Conservation (phyloP, 2,888 invertebrate species). For the Scrobipalpa atriplicella region DNA sequence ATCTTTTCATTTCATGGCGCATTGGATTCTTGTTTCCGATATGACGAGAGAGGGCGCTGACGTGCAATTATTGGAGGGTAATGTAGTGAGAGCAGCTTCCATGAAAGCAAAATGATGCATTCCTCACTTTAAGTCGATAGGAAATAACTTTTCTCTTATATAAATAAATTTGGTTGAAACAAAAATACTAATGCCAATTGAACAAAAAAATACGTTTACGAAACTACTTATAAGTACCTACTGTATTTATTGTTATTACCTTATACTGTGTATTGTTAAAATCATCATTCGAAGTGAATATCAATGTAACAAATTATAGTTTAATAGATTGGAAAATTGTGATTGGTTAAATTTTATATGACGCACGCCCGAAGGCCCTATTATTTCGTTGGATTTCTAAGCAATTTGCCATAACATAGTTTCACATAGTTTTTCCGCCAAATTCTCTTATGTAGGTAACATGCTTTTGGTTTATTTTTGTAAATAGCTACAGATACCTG, state of each 20-base stretch:
- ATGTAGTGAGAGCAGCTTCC: slow-evolving; percentile 13
- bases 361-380: background rate
- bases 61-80: slow-evolving; percentile 18
- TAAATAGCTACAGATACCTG: no score
- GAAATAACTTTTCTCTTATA: background rate
- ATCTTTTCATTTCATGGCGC: slow-evolving; percentile 40
- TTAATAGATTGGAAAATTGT: background rate
- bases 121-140: background rate
- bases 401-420: background rate
- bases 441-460: background rate
- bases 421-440: background rate
- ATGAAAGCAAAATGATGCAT: background rate
- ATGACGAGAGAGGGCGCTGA: slow-evolving; percentile 19
- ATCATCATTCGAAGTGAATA: no score
- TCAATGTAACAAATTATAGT: background rate
- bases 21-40: slow-evolving; percentile 34
- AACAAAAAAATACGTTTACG: no score
- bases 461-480: background rate
- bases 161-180: background rate
- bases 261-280: no score
- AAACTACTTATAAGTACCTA: no score
- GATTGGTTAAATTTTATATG: slow-evolving; percentile 4
- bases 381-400: background rate
- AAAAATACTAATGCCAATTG: no score
- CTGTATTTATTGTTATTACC: no score